Conservation (phyloP, 2,888 invertebrate genomes). For the Chalcosyrphus nemorum region DNA sequence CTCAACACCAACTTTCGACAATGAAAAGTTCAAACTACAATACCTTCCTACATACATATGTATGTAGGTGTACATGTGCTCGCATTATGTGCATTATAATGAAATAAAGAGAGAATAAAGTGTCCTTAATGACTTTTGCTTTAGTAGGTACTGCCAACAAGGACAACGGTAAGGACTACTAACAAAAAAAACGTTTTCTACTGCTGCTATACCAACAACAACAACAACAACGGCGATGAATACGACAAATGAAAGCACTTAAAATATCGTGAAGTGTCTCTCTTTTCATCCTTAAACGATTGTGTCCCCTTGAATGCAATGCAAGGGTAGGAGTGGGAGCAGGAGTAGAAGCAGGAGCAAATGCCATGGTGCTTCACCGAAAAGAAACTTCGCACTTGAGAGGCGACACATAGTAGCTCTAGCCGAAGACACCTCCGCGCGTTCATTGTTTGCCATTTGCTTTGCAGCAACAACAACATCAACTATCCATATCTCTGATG, state of each 20-base stretch:
- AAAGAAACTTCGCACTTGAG: constrained; percentile 49
- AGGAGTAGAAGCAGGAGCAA: constrained; percentile 54
- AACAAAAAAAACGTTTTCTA: not conserved
- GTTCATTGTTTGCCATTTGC: constrained; percentile 38
- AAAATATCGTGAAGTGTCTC: constrained; percentile 70
- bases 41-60: not conserved
- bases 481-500: constrained; percentile 52
- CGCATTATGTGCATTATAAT: constrained; percentile 59
- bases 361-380: constrained; percentile 37
- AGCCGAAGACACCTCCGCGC: constrained; percentile 41
- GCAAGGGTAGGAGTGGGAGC: too few species aligned
- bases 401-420: not conserved
- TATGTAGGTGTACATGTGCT: not conserved
- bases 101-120: constrained; percentile 66
- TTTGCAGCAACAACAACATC: constrained; percentile 18
- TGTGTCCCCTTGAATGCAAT: constrained; percentile 62
- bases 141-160: constrained; percentile 50
- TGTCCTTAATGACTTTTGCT: constrained; percentile 72
- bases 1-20: constrained; percentile 38
- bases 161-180: constrained; percentile 45
- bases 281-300: constrained; percentile 72
- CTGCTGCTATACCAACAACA: not conserved
- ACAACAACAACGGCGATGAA: constrained; percentile 30
- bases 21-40: constrained; percentile 58
- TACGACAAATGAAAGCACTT: constrained; percentile 72